Conservation (phyloP, 2,888 invertebrate genomes). For the Melanchra persicariae region DNA sequence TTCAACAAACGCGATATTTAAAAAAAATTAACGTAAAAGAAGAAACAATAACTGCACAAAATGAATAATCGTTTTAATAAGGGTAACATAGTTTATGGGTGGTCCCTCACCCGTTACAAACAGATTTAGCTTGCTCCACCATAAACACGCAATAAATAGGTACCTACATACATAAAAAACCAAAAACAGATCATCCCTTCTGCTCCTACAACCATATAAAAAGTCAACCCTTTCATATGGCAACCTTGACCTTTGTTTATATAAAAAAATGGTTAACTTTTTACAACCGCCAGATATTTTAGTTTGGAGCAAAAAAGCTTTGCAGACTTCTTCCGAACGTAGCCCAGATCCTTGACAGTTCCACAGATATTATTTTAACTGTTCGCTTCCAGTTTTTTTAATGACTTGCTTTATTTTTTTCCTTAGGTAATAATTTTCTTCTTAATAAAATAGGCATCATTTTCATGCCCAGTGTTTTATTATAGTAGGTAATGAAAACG, state of each 20-base stretch:
- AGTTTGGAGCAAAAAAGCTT: slow-evolving; percentile 18
- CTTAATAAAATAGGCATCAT: slow-evolving; percentile 31
- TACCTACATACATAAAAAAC: slow-evolving; percentile 57
- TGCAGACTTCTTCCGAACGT: slow-evolving; percentile 17
- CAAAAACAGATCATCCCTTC: slow-evolving; percentile 59
- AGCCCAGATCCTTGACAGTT: slow-evolving; percentile 9
- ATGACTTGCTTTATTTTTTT: slow-evolving; percentile 11
- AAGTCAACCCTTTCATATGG: slow-evolving; percentile 74
- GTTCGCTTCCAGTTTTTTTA: neutral
- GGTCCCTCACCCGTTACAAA: slow-evolving; percentile 48
- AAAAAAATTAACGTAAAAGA: neutral
- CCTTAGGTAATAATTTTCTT: slow-evolving; percentile 27
- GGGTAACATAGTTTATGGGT: slow-evolving; percentile 51
- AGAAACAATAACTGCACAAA: neutral
- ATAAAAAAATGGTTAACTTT: slow-evolving; percentile 44
- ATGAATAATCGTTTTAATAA: slow-evolving; percentile 15
- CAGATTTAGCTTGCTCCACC: slow-evolving; percentile 39
- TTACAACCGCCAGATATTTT: slow-evolving; percentile 29
- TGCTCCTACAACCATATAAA: slow-evolving; percentile 63
- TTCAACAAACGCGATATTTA: neutral
- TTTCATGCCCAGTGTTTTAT: slow-evolving; percentile 32
- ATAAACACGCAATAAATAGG: slow-evolving; percentile 64
- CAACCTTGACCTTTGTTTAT: slow-evolving; percentile 70
- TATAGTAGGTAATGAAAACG: slow-evolving; percentile 44
- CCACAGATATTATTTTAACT: slow-evolving; percentile 26